A percentile compares a stretch with the other conserved stretches of the same genome.
phyloP scores from a whole-genome alignment of 2,888 invertebrate species.

The Pyralis farinalis region DNA sequence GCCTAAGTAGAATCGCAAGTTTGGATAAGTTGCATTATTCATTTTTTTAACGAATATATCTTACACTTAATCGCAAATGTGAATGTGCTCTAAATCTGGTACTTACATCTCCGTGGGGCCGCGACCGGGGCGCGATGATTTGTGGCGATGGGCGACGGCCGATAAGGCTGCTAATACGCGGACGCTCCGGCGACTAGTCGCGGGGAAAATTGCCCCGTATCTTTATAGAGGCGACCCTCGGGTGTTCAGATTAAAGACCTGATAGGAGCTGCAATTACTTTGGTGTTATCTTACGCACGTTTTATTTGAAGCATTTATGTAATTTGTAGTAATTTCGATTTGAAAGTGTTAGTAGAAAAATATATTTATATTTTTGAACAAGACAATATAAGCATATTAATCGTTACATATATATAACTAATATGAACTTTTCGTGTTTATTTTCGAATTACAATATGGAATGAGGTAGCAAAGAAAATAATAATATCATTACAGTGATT shows the following conservation, averaged over 20 bases:
- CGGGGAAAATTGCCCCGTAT: slow-evolving; percentile 33
- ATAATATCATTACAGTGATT: no score
- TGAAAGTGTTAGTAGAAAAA: no score
- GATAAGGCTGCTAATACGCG: slow-evolving; percentile 36
- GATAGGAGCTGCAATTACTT: not conserved
- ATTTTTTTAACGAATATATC: no score
- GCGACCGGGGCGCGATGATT: slow-evolving; percentile 39
- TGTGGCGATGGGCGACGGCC: slow-evolving; percentile 36
- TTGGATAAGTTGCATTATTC: no score
- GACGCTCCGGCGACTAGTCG: slow-evolving; percentile 28
- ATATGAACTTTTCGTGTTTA: no score
- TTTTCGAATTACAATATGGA: no score
- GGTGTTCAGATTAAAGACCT: slow-evolving; percentile 3
- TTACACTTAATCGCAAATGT: slow-evolving; percentile 15
- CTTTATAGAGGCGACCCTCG: slow-evolving; percentile 1
- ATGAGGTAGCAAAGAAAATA: no score
- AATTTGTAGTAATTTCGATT: not conserved
- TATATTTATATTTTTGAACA: no score
- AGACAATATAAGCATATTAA: no score
- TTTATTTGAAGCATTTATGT: not conserved
- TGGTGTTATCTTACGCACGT: not conserved
- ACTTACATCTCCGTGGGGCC: slow-evolving; percentile 10
- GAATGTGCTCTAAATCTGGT: slow-evolving; percentile 10
- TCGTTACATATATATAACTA: no score
- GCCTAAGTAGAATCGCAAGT: no score